Base-by-base conservation (phyloP, 2,888 invertebrate genomes). In the Brachyopa scutellaris region DNA sequence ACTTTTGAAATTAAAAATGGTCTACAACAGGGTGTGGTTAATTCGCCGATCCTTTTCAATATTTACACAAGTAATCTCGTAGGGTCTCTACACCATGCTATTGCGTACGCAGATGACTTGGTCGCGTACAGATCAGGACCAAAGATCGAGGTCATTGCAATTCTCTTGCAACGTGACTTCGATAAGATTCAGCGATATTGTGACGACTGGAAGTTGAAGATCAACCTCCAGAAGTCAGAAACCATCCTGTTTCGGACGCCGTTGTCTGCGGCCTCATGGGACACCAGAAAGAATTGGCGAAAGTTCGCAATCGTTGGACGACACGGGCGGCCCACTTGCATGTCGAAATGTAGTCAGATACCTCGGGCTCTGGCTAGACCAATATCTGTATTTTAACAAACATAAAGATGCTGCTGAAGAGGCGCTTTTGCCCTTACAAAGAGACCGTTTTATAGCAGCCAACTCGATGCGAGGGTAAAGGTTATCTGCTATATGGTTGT, bases 401-500 rank as follows among this genome's bases (percentile, higher is more conserved):
- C 33, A 33, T 33, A 33, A n/a, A 33, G 33, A 33, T 33, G 33
- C 33, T 33, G 33, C 33, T 33, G n/a, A 3, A 42, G 19, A 42
- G 19, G 2, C 3, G 42, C 19, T n/a, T 42, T 42, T 19, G 17
- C 42, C 42, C 19, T 42, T 17, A 19, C 42, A 42, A 42, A 42
- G 42, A 42, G 42, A 42, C 42, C 19, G 15, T 42, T 42, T 42
- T 19, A 42, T n/a, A 42, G 19, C 42, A 42, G 19, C 9, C 42
- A 42, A 42, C 42, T 42, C 42, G 42, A 15, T 6, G 42, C 26
- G 4, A 26, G 6, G 26, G 26, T 13, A 11, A 38, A 38, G 38
- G 38, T 38, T 1, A 38, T 38, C 38, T 38, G 38, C 38, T 19
- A 42, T 42, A 42, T 42, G 42, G 42, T 1, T 42, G 42, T 3